A percentile compares a stretch with the other conserved stretches of the same genome.
These are phyloP conservation scores for Scophthalmus maximus DNA, from an alignment of 2,113 vertebrate species.

Conservation along the genomic window DNA sequence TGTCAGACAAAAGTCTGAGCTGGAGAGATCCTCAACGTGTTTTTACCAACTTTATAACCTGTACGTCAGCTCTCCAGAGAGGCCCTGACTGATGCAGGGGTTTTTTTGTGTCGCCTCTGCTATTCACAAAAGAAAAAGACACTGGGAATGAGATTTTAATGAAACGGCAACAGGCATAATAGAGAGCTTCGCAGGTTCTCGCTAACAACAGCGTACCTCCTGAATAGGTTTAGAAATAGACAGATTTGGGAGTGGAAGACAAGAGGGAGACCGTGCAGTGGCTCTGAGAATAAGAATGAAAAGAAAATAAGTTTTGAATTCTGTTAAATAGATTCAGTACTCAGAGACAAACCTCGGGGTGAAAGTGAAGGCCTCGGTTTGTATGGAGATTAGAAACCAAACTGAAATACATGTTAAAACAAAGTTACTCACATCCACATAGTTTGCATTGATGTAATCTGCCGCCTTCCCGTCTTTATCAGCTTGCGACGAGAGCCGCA, in stretches of 20 bases:
- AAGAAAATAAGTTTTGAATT: background rate
- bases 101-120: slow-evolving; percentile 23
- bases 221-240: slow-evolving; percentile 36
- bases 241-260: slow-evolving; percentile 6
- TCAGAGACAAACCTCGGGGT: background rate
- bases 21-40: slow-evolving; percentile 47
- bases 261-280: slow-evolving; percentile 4
- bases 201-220: slow-evolving; percentile 8
- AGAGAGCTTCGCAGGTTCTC: slow-evolving; percentile 9
- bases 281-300: slow-evolving; percentile 12
- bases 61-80: slow-evolving; percentile 23
- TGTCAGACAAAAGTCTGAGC: slow-evolving; percentile 42
- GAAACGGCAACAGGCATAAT: slow-evolving; percentile 22
- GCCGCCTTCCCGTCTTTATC: slow-evolving; percentile 88
- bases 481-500: slow-evolving; percentile 86
- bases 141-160: slow-evolving; percentile 39
- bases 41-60: slow-evolving; percentile 41
- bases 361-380: slow-evolving; percentile 6
- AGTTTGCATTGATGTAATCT: slow-evolving; percentile 99
- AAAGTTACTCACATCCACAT: slow-evolving; percentile 89
- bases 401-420: background rate
- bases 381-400: background rate
- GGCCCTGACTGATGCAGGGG: slow-evolving; percentile 31
- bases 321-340: background rate
- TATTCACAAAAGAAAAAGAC: slow-evolving; percentile 49